A percentile compares a stretch with the other conserved stretches of the same genome.
phyloP scores from a whole-genome alignment of 2,888 invertebrate genomes.

The Drosophila nigricruria region DNA sequence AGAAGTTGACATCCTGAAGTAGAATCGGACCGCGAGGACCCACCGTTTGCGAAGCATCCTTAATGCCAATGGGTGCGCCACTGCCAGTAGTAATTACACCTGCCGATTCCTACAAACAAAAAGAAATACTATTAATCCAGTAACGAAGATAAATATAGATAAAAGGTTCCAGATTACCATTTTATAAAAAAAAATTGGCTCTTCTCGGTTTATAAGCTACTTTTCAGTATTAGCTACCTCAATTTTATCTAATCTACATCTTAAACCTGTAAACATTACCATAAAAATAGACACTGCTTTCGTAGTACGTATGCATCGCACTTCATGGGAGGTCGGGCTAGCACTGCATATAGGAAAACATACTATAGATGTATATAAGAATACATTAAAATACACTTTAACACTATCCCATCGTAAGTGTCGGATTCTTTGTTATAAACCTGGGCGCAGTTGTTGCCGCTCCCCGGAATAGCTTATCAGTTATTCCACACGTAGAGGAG shows the following conservation, averaged over 20 bases:
- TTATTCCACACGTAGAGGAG: constrained; percentile 40
- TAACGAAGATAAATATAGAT: background rate
- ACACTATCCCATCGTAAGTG: background rate
- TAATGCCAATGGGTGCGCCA: constrained; percentile 91
- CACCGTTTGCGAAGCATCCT: constrained; percentile 90
- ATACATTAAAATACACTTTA: constrained; percentile 4
- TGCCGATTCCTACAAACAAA: constrained; percentile 77
- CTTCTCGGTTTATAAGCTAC: background rate
- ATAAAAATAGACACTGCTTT: constrained; percentile 34
- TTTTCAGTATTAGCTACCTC: constrained; percentile 24
- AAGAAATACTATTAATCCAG: background rate
- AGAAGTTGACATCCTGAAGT: constrained; percentile 92
- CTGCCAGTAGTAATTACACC: constrained; percentile 90
- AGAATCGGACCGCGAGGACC: constrained; percentile 95
- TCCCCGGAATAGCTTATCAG: constrained; percentile 33
- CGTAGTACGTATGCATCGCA: constrained; percentile 30
- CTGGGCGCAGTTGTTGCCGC: constrained; percentile 36
- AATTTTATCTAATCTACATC: constrained; percentile 34
- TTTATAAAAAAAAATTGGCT: too few relatives aligned
- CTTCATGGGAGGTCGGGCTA: background rate
- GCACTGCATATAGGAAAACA: too few relatives aligned
- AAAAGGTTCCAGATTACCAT: background rate
- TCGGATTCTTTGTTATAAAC: constrained; percentile 9
- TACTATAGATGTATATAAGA: background rate
- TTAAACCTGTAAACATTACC: constrained; percentile 34